Conservation (phyloP, 2,888 invertebrate species). For the Dasysyrphus albostriatus region DNA sequence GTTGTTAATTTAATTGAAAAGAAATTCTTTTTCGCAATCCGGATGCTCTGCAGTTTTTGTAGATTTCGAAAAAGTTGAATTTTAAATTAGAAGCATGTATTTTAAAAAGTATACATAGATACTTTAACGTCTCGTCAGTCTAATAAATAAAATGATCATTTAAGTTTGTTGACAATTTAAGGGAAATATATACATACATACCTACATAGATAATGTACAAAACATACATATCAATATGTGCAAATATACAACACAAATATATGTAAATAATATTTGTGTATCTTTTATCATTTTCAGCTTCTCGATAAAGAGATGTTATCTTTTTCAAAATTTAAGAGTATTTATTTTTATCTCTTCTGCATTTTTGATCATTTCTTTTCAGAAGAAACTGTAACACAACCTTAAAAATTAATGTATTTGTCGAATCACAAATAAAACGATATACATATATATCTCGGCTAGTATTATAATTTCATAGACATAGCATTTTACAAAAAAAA, state of each 20-base stretch:
- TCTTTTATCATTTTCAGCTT: background rate
- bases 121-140: too few species aligned
- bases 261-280: background rate
- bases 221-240: background rate
- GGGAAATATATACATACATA: too few species aligned
- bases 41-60: background rate
- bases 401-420: constrained; percentile 11
- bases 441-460: constrained; percentile 23
- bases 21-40: constrained; percentile 6
- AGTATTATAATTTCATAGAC: constrained; percentile 38
- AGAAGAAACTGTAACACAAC: constrained; percentile 19
- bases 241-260: too few species aligned
- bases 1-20: constrained; percentile 3
- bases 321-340: background rate
- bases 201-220: too few species aligned
- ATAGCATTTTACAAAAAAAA: constrained; percentile 29
- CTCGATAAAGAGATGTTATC: background rate
- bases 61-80: background rate
- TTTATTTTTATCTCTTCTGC: background rate
- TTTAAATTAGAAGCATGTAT: background rate
- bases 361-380: background rate
- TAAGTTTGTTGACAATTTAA: background rate
- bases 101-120: background rate
- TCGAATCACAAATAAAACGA: too few species aligned
- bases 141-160: background rate